Evolutionary conservation across 2,113 vertebrate genomes (phyloP).

Genomic region (Microcebus tavaratra): DNA sequence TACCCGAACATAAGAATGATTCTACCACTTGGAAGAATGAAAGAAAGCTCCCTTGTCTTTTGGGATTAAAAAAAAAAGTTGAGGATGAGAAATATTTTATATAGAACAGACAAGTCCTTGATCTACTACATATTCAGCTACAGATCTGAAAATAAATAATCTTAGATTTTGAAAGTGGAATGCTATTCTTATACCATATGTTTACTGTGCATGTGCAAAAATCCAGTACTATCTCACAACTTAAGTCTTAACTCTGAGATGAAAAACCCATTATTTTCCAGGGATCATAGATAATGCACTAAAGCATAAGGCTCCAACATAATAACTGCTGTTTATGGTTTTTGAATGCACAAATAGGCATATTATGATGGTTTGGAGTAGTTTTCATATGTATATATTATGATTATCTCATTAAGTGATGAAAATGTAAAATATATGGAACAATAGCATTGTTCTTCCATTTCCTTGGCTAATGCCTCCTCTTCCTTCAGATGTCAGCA

Average conservation of each 20-base stretch:
- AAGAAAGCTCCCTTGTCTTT: neutral
- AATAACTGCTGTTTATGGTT: neutral
- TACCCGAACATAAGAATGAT: neutral
- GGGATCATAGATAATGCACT: neutral
- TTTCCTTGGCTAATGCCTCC: neutral
- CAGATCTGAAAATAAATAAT: conserved; percentile 28
- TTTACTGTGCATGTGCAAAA: neutral
- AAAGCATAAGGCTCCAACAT: neutral
- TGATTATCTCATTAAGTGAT: neutral
- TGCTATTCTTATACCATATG: neutral
- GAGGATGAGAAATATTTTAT: neutral
- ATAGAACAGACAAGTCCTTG: neutral
- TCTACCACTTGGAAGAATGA: neutral
- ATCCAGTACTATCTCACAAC: neutral
- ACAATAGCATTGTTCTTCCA: neutral
- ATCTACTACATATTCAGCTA: neutral
- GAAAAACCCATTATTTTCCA: neutral
- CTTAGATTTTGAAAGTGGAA: conserved; percentile 3
- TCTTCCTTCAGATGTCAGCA: neutral
- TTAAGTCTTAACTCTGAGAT: neutral
- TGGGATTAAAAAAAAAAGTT: neutral
- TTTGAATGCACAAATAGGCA: neutral
- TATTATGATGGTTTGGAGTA: neutral
- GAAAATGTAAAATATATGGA: neutral
- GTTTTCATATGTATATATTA: neutral